phyloP scores from a whole-genome alignment of 2,113 vertebrate genomes.

The Semnornis frantzii region DNA sequence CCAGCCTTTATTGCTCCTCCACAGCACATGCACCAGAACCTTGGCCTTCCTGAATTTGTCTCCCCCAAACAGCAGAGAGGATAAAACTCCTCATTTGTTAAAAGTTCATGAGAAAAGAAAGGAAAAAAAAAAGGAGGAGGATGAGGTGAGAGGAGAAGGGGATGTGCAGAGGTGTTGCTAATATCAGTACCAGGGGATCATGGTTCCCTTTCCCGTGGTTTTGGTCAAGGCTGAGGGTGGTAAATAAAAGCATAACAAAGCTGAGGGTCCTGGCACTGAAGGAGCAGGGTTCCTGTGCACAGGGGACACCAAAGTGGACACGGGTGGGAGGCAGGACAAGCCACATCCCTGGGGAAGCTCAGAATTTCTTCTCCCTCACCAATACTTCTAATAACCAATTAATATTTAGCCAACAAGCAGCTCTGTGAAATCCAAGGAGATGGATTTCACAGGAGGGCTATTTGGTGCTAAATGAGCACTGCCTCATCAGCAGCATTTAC shows the following conservation, averaged over 20 bases:
- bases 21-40: fast-evolving
- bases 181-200: neutral
- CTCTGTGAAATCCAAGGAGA: conserved; percentile 30
- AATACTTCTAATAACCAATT: conserved; percentile 51
- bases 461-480: conserved; percentile 63
- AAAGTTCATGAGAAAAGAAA: neutral
- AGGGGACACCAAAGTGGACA: fast-evolving
- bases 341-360: neutral
- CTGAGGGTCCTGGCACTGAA: neutral
- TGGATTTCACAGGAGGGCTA: conserved; percentile 56
- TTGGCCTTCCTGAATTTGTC: neutral
- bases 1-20: neutral
- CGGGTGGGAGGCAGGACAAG: neutral
- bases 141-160: neutral
- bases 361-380: neutral
- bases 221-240: neutral
- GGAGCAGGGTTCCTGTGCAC: fast-evolving
- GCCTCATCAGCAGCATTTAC: conserved; percentile 66
- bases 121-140: neutral
- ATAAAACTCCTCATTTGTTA: neutral
- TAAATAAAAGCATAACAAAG: neutral
- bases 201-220: neutral
- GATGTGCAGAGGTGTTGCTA: fast-evolving
- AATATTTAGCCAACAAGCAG: conserved; percentile 60
- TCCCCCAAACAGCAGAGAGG: neutral